Base-by-base conservation (phyloP, 2,888 invertebrate genomes). In the Pyralis farinalis region DNA sequence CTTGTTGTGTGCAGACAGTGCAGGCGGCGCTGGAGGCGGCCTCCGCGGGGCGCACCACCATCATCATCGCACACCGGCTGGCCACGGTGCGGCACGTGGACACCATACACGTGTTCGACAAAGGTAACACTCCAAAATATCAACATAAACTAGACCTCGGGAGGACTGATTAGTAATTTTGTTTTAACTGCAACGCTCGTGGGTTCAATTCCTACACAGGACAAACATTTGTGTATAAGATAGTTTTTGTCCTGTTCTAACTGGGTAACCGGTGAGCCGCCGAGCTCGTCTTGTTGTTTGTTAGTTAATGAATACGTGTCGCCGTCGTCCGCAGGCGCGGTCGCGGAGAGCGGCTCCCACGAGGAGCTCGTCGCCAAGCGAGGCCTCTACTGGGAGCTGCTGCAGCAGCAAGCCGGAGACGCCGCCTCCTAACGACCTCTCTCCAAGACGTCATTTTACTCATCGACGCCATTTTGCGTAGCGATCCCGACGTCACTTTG, bases 51-150 rank as follows among this genome's bases (percentile, higher is more conserved):
- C 89, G 97, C 37, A 96, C 96, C 1, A 95, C 95, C 46, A 91
- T 97, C 32, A 93, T 95, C 33, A 95, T 97, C 59, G 97, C 97
- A 12, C 97, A 97, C 82, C 90, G 97, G 6, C 90, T 97, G 43
- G 94, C 95, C 22, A 96, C 97, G 3, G 93, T 97, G 38, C 90
- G 94, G 42, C 93, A 94, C 70, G 95, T 95, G 0, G 93, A 97
- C 78, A 81, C 93, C 62, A 97, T 97, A 16, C 16, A 16, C 53
- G 94, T 93, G 55, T 96, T 97, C 0, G 92, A 95, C 50, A 91
- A 91, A 56, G 97, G 97, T 55, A 49, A 38, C n/a, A n/a, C n/a
- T n/a, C n/a, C n/a, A n/a, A n/a, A n/a, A n/a, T n/a, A n/a, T n/a
- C n/a, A n/a, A n/a, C n/a, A n/a, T n/a, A n/a, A n/a, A n/a, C n/a